These are phyloP conservation scores for Rhaphigaster nebulosa DNA, from an alignment of 2,888 invertebrate species.

Conservation along the genomic window DNA sequence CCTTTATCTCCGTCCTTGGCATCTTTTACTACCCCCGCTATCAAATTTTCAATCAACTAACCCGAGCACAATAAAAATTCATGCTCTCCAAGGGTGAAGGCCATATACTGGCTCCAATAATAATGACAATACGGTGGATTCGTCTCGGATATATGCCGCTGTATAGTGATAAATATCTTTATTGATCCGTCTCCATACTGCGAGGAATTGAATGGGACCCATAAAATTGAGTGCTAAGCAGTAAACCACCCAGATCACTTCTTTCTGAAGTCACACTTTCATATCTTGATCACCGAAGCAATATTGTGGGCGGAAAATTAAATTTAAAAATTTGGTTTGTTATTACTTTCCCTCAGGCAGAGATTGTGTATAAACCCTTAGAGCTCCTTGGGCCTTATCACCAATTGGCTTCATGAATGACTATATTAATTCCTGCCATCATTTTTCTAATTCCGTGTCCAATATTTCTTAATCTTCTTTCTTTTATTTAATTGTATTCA, in stretches of 20 bases:
- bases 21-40: constrained; percentile 2
- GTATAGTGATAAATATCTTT: background rate
- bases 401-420: too few relatives aligned
- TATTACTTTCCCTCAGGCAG: background rate
- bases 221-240: background rate
- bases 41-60: constrained; percentile 41
- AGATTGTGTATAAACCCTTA: background rate
- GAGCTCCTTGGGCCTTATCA: background rate
- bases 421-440: too few relatives aligned
- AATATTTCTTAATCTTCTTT: too few relatives aligned
- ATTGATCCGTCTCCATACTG: background rate
- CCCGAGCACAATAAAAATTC: background rate
- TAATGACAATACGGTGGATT: background rate
- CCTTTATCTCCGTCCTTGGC: background rate
- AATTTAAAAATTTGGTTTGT: background rate
- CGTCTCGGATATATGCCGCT: background rate
- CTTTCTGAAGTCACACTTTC: background rate
- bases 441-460: too few relatives aligned
- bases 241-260: background rate
- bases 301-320: background rate
- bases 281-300: background rate
- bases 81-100: background rate
- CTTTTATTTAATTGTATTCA: too few relatives aligned
- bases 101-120: background rate
- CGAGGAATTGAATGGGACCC: background rate